Evolutionary conservation across 2,888 invertebrate species (phyloP).

Genomic region (Ptilodon capucinus): DNA sequence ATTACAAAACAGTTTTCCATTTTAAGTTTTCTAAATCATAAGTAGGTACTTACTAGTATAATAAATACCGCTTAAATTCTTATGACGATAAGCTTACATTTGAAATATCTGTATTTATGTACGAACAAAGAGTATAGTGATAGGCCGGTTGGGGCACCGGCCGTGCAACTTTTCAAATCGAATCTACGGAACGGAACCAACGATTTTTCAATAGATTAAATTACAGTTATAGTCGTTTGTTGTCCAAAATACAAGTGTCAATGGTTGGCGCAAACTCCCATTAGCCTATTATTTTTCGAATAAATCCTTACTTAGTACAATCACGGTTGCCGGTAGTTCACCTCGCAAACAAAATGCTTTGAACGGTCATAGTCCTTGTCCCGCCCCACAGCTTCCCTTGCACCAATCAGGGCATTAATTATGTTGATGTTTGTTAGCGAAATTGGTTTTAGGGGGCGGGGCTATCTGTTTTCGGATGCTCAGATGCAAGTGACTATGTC

Average conservation of each 20-base stretch:
- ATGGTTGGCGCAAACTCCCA: slow-evolving; percentile 11
- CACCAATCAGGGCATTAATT: no score
- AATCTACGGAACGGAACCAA: slow-evolving; percentile 17
- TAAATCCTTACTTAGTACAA: no score
- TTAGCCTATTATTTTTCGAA: slow-evolving; percentile 6
- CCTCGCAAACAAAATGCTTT: no score
- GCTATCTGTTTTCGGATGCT: no score
- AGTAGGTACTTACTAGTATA: neutral
- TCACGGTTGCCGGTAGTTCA: no score
- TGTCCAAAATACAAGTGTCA: slow-evolving; percentile 13
- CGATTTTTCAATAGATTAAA: slow-evolving; percentile 35
- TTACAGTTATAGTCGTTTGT: slow-evolving; percentile 53
- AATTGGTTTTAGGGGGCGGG: no score
- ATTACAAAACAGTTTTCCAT: no score
- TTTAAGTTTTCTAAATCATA: neutral
- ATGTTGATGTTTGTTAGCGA: no score
- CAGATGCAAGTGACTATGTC: no score
- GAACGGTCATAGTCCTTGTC: no score
- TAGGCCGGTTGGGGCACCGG: slow-evolving; percentile 12
- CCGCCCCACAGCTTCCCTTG: no score
- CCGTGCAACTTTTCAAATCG: slow-evolving; percentile 22
- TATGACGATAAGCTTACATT: slow-evolving; percentile 9
- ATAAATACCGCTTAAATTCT: slow-evolving; percentile 11
- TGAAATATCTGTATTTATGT: slow-evolving; percentile 18
- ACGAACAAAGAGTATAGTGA: slow-evolving; percentile 26